These are phyloP conservation scores for Drosophila pseudotalamancana DNA, from an alignment of 2,888 invertebrate species.

Conservation along the genomic window DNA sequence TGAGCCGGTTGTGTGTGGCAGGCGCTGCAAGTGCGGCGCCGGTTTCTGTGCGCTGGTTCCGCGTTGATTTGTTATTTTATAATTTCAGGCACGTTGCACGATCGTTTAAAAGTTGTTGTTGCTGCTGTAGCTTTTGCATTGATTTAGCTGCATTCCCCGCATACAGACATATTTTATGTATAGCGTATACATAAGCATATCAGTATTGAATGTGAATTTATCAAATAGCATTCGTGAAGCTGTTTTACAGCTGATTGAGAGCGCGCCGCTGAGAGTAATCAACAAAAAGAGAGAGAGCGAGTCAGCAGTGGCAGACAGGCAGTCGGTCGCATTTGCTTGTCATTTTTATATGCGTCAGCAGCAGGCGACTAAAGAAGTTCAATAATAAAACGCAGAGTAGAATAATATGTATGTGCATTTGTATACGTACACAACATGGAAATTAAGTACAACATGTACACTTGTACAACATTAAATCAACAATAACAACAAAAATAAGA, in stretches of 20 bases:
- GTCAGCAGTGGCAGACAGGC: conserved; percentile 23
- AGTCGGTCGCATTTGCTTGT: conserved; percentile 48
- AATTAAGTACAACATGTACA: conserved; percentile 36
- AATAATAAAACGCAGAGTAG: conserved; percentile 67
- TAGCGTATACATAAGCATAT: conserved; percentile 19
- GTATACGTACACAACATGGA: conserved; percentile 5
- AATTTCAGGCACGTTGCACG: conserved; percentile 76
- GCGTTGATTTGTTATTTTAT: conserved; percentile 74
- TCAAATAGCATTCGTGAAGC: conserved; percentile 64
- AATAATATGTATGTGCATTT: conserved; percentile 51
- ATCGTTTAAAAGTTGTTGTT: conserved; percentile 45
- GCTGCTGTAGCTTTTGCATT: conserved; percentile 40
- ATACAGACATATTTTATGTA: neutral
- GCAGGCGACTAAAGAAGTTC: conserved; percentile 64
- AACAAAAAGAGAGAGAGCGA: conserved; percentile 8
- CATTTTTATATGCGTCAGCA: conserved; percentile 67
- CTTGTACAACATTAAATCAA: conserved; percentile 31
- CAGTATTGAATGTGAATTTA: conserved; percentile 54
- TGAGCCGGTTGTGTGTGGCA: conserved; percentile 55
- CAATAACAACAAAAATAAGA: neutral
- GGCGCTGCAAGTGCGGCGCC: conserved; percentile 58
- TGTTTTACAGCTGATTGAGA: conserved; percentile 63
- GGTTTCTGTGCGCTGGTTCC: conserved; percentile 55
- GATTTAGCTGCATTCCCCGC: conserved; percentile 31
- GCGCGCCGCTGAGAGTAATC: neutral